A percentile compares a stretch with the other conserved stretches of the same genome.
Evolutionary conservation across 2,113 vertebrate genomes (phyloP).

Genomic region (Cyrtonyx montezumae): DNA sequence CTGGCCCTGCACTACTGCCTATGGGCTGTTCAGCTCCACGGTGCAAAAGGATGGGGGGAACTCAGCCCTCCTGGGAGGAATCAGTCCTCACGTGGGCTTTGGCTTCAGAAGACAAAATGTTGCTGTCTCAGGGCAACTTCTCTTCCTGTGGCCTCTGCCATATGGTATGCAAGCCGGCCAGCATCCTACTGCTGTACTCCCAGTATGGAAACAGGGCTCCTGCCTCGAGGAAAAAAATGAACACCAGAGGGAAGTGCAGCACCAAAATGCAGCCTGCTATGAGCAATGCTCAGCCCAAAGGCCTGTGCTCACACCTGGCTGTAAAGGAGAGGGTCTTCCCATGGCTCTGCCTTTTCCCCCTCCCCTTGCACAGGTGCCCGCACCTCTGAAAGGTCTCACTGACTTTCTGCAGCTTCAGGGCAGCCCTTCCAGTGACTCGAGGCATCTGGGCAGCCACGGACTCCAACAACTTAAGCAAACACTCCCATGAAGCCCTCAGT

Average conservation of each 20-base stretch:
- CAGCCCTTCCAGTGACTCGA: background rate
- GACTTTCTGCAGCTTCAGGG: background rate
- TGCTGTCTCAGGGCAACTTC: background rate
- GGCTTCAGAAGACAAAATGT: background rate
- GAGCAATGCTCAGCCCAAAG: background rate
- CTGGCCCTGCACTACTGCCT: background rate
- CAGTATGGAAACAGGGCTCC: rapidly evolving
- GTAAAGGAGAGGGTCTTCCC: background rate
- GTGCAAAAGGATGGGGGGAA: background rate
- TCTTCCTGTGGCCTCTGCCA: background rate
- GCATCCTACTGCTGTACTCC: background rate
- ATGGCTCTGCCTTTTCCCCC: background rate
- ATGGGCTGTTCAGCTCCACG: background rate
- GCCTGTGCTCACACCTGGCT: background rate
- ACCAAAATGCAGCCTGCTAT: background rate
- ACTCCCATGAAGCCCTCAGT: background rate
- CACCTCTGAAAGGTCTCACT: background rate
- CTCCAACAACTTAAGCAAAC: background rate
- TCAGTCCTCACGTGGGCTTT: background rate
- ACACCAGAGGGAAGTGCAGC: slow-evolving; percentile 73
- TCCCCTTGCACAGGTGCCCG: background rate
- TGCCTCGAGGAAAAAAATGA: background rate
- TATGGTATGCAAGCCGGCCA: background rate
- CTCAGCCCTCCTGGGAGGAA: background rate
- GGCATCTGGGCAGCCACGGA: rapidly evolving